Conservation (phyloP, 2,888 invertebrate species). For the Parthenolecanium corni region DNA sequence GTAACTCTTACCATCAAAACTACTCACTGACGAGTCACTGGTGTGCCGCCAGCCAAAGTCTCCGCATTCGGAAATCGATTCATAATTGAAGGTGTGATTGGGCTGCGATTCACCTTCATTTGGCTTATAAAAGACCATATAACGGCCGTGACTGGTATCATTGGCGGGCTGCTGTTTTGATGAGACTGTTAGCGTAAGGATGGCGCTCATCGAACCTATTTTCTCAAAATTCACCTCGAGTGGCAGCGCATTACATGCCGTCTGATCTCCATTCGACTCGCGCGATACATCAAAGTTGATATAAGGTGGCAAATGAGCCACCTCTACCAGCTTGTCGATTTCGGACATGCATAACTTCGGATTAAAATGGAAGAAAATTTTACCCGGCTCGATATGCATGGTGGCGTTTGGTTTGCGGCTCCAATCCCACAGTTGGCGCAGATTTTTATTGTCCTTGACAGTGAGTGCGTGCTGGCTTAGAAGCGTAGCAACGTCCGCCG, state of each 20-base stretch:
- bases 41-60: slow-evolving; percentile 39
- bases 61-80: slow-evolving; percentile 41
- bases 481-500: slow-evolving; percentile 30
- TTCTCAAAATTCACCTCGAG: slow-evolving; percentile 39
- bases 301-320: slow-evolving; percentile 39
- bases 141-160: slow-evolving; percentile 17
- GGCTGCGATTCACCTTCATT: neutral
- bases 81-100: neutral
- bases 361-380: slow-evolving; percentile 64
- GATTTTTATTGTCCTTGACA: slow-evolving; percentile 43
- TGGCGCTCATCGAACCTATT: slow-evolving; percentile 29
- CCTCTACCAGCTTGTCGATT: slow-evolving; percentile 47
- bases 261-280: slow-evolving; percentile 52
- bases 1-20: slow-evolving; percentile 10
- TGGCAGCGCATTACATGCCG: slow-evolving; percentile 48
- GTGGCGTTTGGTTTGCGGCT: slow-evolving; percentile 43
- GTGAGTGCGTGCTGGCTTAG: slow-evolving; percentile 36
- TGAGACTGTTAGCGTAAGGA: slow-evolving; percentile 28
- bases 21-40: slow-evolving; percentile 36
- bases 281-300: slow-evolving; percentile 35
- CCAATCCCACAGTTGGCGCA: slow-evolving; percentile 42
- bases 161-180: slow-evolving; percentile 11
- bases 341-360: slow-evolving; percentile 58
- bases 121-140: slow-evolving; percentile 24
- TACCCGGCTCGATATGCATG: slow-evolving; percentile 49